Conservation (phyloP, 2,797 vertebrate species). For the Cheirogaleus major region DNA sequence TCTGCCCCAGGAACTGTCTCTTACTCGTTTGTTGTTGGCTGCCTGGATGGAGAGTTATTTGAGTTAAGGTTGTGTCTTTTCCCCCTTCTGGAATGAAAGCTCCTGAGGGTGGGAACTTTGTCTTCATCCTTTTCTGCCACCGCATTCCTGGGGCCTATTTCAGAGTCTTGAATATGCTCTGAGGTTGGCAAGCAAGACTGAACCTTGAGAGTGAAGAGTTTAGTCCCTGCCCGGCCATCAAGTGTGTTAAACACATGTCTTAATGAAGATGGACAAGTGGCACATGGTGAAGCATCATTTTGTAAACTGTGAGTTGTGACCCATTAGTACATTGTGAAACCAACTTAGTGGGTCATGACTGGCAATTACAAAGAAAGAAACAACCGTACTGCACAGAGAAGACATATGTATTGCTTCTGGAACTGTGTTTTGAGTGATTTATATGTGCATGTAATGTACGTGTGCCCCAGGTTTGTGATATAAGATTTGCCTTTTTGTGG, state of each 20-base stretch:
- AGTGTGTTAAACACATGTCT: constrained; percentile 11
- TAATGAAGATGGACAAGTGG: constrained; percentile 49
- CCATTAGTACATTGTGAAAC: constrained; percentile 37
- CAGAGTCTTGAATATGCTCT: not conserved
- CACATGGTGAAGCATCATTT: not conserved
- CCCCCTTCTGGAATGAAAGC: not conserved
- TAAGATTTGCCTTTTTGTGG: not conserved
- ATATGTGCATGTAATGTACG: not conserved
- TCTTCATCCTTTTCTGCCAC: not conserved
- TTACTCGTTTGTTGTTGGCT: not conserved
- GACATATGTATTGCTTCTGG: not conserved
- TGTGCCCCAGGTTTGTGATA: not conserved
- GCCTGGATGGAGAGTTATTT: not conserved
- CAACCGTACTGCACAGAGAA: not conserved
- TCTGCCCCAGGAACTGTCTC: not conserved
- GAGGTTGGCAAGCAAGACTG: not conserved
- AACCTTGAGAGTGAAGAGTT: not conserved
- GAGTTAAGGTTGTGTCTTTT: not conserved
- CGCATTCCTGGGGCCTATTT: not conserved
- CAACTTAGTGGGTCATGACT: constrained; percentile 57
- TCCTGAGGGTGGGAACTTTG: not conserved
- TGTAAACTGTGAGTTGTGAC: constrained; percentile 49
- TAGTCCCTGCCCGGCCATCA: constrained; percentile 15
- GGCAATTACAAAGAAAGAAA: constrained; percentile 53
- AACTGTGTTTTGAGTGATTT: not conserved